Conservation (phyloP, 2,888 invertebrate species). For the Ceratothoa steindachneri region DNA sequence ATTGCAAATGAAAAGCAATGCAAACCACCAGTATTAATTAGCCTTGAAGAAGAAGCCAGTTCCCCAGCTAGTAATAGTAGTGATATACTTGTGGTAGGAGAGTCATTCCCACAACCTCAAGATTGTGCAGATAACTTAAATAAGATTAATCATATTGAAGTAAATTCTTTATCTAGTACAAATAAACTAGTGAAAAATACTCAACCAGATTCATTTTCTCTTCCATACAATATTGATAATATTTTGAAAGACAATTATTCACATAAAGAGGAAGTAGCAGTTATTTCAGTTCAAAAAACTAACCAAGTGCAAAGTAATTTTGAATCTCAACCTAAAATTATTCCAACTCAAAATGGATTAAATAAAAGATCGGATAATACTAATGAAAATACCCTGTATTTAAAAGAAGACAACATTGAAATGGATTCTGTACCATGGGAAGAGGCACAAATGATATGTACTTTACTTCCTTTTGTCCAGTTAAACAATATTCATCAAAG, state of each 20-base stretch:
- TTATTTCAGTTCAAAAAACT: not conserved
- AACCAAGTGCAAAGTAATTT: not conserved
- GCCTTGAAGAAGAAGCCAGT: not conserved
- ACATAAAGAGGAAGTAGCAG: too few species aligned
- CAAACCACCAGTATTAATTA: not conserved
- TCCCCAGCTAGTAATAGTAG: conserved; percentile 1
- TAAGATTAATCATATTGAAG: too few species aligned
- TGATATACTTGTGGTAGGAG: not conserved
- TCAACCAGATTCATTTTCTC: too few species aligned
- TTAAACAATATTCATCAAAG: not conserved
- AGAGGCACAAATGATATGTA: not conserved
- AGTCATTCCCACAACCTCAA: not conserved
- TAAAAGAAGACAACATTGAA: not conserved
- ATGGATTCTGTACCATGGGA: not conserved
- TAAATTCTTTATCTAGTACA: too few species aligned
- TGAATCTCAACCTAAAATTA: not conserved
- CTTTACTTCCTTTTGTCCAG: not conserved
- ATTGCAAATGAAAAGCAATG: not conserved
- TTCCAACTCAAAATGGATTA: not conserved
- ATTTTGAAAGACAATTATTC: too few species aligned
- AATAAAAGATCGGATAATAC: not conserved
- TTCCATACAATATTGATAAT: too few species aligned
- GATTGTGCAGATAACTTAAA: too few species aligned
- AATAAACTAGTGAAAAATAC: too few species aligned
- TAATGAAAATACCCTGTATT: not conserved